phyloP scores from a whole-genome alignment of 2,113 vertebrate genomes.

The Mirounga angustirostris region DNA sequence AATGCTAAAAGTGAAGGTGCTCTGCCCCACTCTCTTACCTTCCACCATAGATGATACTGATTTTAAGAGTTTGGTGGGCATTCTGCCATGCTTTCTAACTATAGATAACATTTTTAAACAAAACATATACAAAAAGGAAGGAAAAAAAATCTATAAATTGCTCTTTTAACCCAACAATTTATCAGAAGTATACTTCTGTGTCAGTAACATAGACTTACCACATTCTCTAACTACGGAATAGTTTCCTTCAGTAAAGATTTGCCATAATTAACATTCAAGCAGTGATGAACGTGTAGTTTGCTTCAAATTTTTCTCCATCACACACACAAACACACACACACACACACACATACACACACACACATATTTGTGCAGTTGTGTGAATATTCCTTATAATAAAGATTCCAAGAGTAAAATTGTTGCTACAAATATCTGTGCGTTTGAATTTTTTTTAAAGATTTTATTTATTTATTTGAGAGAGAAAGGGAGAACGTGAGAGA shows the following conservation, averaged over 20 bases:
- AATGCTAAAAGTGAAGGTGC: neutral
- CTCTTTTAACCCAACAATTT: neutral
- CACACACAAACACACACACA: too few species aligned
- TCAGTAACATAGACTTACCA: neutral
- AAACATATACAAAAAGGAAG: neutral
- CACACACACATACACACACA: too few species aligned
- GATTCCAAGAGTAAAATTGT: neutral
- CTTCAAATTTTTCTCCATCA: neutral
- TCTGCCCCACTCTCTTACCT: neutral
- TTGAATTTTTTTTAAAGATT: too few species aligned
- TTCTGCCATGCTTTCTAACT: neutral
- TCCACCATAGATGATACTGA: neutral
- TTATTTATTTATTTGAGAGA: too few species aligned
- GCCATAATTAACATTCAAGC: neutral
- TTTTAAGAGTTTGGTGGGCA: neutral
- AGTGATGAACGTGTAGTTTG: neutral
- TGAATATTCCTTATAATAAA: neutral
- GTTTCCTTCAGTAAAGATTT: neutral
- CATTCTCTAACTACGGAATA: neutral
- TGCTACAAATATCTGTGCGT: neutral
- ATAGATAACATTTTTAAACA: neutral
- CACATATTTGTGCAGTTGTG: neutral
- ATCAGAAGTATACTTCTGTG: neutral
- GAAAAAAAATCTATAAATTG: neutral
- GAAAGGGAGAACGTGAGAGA: too few species aligned